A percentile compares a stretch with the other conserved stretches of the same genome.
These are phyloP conservation scores for Rhamphomyia laevipes DNA, from an alignment of 2,888 invertebrate species.

Conservation along the genomic window DNA sequence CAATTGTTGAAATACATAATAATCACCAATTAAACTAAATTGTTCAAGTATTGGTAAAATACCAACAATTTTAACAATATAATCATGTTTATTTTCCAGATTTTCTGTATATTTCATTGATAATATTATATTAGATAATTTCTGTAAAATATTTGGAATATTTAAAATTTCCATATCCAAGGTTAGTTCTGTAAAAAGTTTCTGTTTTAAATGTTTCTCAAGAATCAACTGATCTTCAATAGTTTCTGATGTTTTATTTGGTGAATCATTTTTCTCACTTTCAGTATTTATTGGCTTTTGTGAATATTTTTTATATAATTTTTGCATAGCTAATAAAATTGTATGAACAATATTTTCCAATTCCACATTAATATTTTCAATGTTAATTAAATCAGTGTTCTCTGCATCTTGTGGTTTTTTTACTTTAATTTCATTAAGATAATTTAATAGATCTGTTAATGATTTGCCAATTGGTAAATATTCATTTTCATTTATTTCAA, in stretches of 20 bases:
- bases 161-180: constrained; percentile 49
- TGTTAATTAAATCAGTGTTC: constrained; percentile 10
- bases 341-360: constrained; percentile 41
- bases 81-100: constrained; percentile 18
- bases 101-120: constrained; percentile 39
- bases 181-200: constrained; percentile 49
- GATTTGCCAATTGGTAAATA: constrained; percentile 27
- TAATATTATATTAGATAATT: constrained; percentile 34
- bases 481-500: constrained; percentile 8
- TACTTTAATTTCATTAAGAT: constrained; percentile 12
- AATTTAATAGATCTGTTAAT: constrained; percentile 19
- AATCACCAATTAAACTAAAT: constrained; percentile 61
- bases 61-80: constrained; percentile 21
- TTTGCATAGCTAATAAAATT: constrained; percentile 46
- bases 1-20: constrained; percentile 65
- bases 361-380: constrained; percentile 27
- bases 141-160: constrained; percentile 37
- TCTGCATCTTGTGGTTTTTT: not conserved
- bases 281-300: not conserved
- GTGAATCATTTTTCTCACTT: constrained; percentile 18
- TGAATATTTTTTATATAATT: constrained; percentile 44
- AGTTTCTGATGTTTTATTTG: constrained; percentile 6
- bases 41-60: constrained; percentile 64
- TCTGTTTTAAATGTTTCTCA: constrained; percentile 54
- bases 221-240: constrained; percentile 39